Evolutionary conservation across 2,888 invertebrate genomes (phyloP).

Genomic region (Leptogaster cylindrica): DNA sequence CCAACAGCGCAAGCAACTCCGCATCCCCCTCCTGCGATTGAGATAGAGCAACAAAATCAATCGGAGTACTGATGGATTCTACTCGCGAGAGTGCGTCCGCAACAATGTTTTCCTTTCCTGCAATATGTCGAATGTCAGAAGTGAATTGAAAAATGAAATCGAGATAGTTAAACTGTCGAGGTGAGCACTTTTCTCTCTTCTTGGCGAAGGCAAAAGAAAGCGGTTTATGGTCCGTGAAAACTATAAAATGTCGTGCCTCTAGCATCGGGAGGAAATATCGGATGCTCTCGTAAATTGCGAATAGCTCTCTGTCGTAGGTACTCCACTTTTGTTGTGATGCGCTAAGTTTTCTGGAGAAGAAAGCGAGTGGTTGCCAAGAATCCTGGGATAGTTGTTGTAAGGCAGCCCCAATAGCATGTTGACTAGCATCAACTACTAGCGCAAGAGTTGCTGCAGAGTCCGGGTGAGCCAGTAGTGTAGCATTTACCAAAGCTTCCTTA

Average conservation of each 20-base stretch:
- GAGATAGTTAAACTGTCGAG: too few relatives aligned
- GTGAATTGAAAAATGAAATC: background rate
- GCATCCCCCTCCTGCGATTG: background rate
- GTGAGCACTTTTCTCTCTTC: background rate
- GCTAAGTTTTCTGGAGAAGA: background rate
- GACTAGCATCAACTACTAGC: conserved; percentile 1
- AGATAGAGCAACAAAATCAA: background rate
- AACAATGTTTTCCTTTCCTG: background rate
- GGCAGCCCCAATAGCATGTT: background rate
- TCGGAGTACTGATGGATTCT: background rate
- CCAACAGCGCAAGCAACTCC: background rate
- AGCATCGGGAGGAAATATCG: too few relatives aligned
- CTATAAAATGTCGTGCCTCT: background rate
- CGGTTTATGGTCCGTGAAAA: background rate
- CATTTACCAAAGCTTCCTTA: conserved; percentile 1
- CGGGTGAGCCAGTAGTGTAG: conserved; percentile 8
- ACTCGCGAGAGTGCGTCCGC: background rate
- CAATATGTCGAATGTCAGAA: background rate
- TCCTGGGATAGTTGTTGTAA: background rate
- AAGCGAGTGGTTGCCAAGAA: background rate
- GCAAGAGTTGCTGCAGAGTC: too few relatives aligned
- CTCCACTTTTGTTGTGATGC: background rate
- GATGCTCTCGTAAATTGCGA: too few relatives aligned
- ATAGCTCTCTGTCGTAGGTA: too few relatives aligned
- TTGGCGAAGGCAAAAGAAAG: background rate